Evolutionary conservation across 2,113 vertebrate species (phyloP).

Genomic region (Osmerus mordax): DNA sequence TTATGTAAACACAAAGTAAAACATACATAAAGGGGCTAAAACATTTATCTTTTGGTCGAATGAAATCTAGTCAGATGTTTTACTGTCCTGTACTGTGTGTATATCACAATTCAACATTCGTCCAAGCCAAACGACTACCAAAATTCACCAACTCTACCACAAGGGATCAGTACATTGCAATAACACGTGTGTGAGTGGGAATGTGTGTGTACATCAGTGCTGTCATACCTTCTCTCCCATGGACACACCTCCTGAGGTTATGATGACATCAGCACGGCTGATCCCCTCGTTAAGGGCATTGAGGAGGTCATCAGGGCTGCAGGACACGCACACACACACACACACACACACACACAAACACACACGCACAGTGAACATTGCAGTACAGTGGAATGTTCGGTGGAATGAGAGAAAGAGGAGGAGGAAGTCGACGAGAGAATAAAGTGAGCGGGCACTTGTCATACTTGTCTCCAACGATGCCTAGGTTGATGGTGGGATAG

Average conservation of each 20-base stretch:
- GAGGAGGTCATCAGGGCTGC: slow-evolving; percentile 97
- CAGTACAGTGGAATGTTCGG: background rate
- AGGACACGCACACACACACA: slow-evolving; percentile 44
- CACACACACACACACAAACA: slow-evolving; percentile 18
- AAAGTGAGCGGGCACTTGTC: slow-evolving; percentile 5
- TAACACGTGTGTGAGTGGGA: background rate
- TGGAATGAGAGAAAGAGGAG: background rate
- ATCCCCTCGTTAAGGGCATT: slow-evolving; percentile 99
- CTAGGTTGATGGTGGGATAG: slow-evolving; percentile 98
- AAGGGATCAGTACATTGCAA: slow-evolving; percentile 57
- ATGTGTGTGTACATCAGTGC: slow-evolving; percentile 4
- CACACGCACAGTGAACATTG: background rate
- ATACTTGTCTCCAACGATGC: slow-evolving; percentile 99
- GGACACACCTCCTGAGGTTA: slow-evolving; percentile 98
- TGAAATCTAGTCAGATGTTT: no score
- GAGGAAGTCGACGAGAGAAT: background rate
- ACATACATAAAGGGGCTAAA: background rate
- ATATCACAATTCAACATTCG: background rate
- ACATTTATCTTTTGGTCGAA: background rate
- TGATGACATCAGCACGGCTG: slow-evolving; percentile 99
- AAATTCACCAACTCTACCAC: slow-evolving; percentile 33
- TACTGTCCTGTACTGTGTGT: background rate
- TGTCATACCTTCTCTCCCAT: slow-evolving; percentile 95
- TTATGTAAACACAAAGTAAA: background rate
- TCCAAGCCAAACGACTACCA: background rate